Conservation (phyloP, 2,888 invertebrate species). For the Pediacus dermestoides region DNA sequence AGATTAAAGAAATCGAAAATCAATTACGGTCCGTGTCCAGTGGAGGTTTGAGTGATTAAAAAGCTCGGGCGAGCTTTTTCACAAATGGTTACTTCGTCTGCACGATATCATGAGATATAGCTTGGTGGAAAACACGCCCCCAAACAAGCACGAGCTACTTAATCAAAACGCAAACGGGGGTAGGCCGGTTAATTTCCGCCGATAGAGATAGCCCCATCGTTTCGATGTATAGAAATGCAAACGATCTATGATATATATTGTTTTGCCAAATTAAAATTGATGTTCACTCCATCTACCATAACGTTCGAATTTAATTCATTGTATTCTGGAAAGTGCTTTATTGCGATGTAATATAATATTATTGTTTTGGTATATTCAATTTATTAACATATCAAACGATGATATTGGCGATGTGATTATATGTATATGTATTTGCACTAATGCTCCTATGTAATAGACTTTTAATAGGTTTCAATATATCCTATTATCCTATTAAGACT, state of each 20-base stretch:
- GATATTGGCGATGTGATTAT: background rate
- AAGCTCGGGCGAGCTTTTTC: constrained; percentile 26
- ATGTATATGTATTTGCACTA: too few relatives aligned
- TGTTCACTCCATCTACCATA: constrained; percentile 16
- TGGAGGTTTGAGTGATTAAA: constrained; percentile 31
- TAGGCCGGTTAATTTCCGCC: constrained; percentile 29
- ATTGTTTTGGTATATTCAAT: constrained; percentile 1
- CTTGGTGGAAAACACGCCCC: constrained; percentile 17
- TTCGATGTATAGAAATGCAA: constrained; percentile 26
- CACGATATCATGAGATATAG: constrained; percentile 31
- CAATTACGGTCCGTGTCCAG: constrained; percentile 30
- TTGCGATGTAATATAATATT: constrained; percentile 2
- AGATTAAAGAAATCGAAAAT: constrained; percentile 31
- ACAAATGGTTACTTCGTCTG: constrained; percentile 26
- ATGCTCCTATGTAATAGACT: too few relatives aligned
- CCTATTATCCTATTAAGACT: too few relatives aligned
- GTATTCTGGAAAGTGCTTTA: background rate
- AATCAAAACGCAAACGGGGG: constrained; percentile 28
- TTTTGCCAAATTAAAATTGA: constrained; percentile 31
- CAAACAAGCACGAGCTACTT: constrained; percentile 22
- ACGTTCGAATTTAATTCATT: constrained; percentile 1
- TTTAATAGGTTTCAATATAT: too few relatives aligned
- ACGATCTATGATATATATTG: constrained; percentile 28
- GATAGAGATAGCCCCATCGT: constrained; percentile 25
- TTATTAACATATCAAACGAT: background rate